Evolutionary conservation across 2,888 invertebrate genomes (phyloP), one percentile per base, ranked within the genome.

Genomic region (Drosophila conformis): DNA sequence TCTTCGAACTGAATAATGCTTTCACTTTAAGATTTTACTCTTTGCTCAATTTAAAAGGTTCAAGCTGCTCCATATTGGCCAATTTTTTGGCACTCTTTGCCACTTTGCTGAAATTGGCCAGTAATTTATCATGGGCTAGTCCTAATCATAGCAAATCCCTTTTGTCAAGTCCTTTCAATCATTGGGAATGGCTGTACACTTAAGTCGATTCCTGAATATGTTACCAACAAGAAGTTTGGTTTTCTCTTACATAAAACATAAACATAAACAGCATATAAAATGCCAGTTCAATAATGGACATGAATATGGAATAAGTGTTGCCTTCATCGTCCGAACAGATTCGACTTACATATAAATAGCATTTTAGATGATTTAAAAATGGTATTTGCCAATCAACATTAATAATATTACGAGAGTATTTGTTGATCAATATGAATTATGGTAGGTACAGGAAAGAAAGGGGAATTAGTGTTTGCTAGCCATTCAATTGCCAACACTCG

Each of bases 401-500:
- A 21, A 21, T 13, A 21, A 46, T 13, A 7, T 21, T 13, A 21
- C 13, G 2, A 13, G 21, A 25, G 8, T 25, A 25, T 46, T 46
- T 46, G 25, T 15, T 11, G 18, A 29, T 18, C 27, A 18, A 49
- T 51, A n/a, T 21, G 31, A 33, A 29, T 11, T 52, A 7, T 52
- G n/a, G 31, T 21, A n/a, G 31, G 51, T n/a, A 11, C 2, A 11
- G 29, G 6, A 10, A 6, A 11, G 4, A 49, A 49, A 27, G 0
- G 5, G 3, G 4, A 29, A n/a, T n/a, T n/a, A 6, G 3, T 27
- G 29, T 7, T 40, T 29, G 18, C 21, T 59, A 48, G 25, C 25
- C 35, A 49, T 27, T 11, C 63, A 64, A 59, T 56, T 64, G 61
- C 40, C 48, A 57, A 72, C 67, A 63, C 69, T 69, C 65, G 52